A percentile compares a stretch with the other conserved stretches of the same genome.
These are phyloP conservation scores for Ceratosolen solmsi DNA, from an alignment of 1,140 invertebrate genomes.

Conservation along the genomic window DNA sequence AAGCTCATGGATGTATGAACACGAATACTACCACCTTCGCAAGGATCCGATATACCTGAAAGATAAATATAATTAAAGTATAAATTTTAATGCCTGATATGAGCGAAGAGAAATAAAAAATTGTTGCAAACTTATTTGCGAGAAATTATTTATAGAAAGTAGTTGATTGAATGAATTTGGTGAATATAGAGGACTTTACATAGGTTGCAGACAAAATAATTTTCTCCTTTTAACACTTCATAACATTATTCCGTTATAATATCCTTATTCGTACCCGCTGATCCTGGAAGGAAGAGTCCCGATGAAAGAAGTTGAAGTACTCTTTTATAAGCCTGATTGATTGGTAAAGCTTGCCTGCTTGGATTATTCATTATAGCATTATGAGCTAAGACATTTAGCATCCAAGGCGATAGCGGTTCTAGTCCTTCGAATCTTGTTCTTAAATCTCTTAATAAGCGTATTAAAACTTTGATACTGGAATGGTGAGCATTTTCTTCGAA, in stretches of 20 bases:
- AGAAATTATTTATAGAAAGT: too few relatives aligned
- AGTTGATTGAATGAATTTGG: too few relatives aligned
- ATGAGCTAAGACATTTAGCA: constrained; percentile 95
- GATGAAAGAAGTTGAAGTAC: constrained; percentile 92
- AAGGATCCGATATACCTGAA: constrained; percentile 90
- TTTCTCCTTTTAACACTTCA: too few relatives aligned
- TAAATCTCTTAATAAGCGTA: constrained; percentile 92
- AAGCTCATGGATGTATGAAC: constrained; percentile 93
- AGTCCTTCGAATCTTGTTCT: constrained; percentile 91
- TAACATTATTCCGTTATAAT: too few relatives aligned
- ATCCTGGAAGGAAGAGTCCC: constrained; percentile 96
- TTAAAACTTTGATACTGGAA: constrained; percentile 96
- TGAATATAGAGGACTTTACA: too few relatives aligned
- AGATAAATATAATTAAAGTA: constrained; percentile 1
- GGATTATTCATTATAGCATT: constrained; percentile 98
- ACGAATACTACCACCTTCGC: constrained; percentile 89
- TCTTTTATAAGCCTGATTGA: constrained; percentile 88
- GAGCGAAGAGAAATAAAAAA: too few relatives aligned
- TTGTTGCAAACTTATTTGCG: too few relatives aligned
- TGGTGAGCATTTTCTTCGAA: constrained; percentile 99
- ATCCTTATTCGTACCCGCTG: too few relatives aligned
- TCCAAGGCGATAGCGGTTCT: constrained; percentile 94
- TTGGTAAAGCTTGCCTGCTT: constrained; percentile 90
- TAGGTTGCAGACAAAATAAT: too few relatives aligned
- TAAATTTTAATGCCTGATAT: too few relatives aligned